Conservation (phyloP, 2,113 vertebrate species). For the Emberiza fucata region DNA sequence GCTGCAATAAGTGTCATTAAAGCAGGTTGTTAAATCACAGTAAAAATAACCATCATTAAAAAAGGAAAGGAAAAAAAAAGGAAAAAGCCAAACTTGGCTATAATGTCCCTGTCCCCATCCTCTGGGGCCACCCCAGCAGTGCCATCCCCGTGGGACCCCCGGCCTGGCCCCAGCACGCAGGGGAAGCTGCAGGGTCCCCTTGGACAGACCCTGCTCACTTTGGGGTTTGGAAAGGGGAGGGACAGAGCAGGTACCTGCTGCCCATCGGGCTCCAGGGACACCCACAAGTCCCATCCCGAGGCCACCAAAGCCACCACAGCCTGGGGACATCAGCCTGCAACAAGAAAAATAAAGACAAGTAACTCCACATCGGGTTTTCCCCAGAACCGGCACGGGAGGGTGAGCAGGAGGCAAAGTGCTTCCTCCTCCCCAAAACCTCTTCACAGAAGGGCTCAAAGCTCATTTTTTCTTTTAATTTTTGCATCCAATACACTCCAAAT, state of each 20-base stretch:
- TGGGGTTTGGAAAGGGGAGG: background rate
- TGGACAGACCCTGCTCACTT: background rate
- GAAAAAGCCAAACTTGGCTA: background rate
- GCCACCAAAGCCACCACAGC: background rate
- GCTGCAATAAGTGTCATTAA: background rate
- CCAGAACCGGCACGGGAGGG: background rate
- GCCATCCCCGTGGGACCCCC: background rate
- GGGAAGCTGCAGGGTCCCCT: fast-evolving
- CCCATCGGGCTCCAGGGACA: background rate
- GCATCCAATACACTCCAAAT: background rate
- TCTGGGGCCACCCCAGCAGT: background rate
- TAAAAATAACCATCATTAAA: background rate
- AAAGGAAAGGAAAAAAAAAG: background rate
- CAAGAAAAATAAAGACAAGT: background rate
- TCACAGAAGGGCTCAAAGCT: background rate
- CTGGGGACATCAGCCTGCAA: background rate
- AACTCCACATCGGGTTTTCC: background rate
- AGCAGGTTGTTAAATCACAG: background rate
- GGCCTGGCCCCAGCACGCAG: background rate
- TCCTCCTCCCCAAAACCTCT: background rate
- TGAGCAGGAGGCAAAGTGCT: background rate
- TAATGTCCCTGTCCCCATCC: background rate
- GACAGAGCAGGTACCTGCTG: background rate
- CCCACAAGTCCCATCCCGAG: background rate
- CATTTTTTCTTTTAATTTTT: background rate